Conservation (phyloP, 1,140 invertebrate species). For the Listronotus oregonensis region DNA sequence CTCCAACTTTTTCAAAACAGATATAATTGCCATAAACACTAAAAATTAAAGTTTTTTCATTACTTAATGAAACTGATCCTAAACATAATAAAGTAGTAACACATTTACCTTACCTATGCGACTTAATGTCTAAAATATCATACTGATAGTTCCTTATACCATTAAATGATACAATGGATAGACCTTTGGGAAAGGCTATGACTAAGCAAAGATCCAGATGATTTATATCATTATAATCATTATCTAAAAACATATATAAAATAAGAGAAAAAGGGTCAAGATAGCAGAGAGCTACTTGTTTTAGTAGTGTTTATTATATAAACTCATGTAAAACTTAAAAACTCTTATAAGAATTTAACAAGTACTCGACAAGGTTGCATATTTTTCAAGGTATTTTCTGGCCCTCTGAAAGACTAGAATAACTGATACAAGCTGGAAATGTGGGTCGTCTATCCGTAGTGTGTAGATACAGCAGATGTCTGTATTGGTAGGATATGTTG, state of each 20-base stretch:
- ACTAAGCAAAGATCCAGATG: conserved; percentile 32
- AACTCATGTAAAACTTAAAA: no score
- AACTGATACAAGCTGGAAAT: no score
- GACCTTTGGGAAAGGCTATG: conserved; percentile 29
- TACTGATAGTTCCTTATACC: conserved; percentile 31
- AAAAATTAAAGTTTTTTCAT: conserved; percentile 33
- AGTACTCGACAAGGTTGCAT: no score
- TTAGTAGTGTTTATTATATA: no score
- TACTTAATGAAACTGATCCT: no score
- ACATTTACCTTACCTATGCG: conserved; percentile 31
- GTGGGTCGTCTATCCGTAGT: no score
- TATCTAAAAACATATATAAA: conserved; percentile 25
- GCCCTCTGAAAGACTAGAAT: no score
- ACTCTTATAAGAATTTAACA: no score
- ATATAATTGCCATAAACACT: conserved; percentile 51
- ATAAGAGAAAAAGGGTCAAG: not conserved
- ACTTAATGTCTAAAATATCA: conserved; percentile 36
- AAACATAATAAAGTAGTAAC: no score
- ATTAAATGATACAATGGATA: conserved; percentile 37
- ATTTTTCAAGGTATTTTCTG: no score
- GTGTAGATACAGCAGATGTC: no score
- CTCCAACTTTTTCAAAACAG: conserved; percentile 50
- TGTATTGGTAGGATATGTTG: no score
- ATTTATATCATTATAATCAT: conserved; percentile 28
- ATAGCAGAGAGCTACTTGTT: not conserved